Evolutionary conservation across 92 coral and sea anemone species (phyloP), one percentile per base, ranked within the genome.

Genomic region (Metridium senile): DNA sequence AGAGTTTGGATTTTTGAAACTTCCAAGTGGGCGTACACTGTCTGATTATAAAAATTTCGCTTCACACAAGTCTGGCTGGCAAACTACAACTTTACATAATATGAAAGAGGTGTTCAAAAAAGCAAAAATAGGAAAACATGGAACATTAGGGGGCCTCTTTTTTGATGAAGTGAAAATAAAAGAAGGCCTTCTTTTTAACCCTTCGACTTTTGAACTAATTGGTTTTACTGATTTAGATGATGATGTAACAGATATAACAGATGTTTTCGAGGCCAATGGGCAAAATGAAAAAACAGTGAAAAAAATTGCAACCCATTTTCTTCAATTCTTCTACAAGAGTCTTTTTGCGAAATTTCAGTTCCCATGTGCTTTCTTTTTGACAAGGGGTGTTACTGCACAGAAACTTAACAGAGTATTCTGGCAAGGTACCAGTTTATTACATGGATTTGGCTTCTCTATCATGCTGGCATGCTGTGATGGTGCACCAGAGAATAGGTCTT

Each of bases 121-220:
- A 47, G 45, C 74, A 66, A 81, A 72, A 67, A 69, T 73, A 9
- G 80, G 80, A 20, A 86, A 82, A 28, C 76, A 46, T 33, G 91
- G 81, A 31, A 59, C 20, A 22, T 75, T 77, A 34, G 87, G 91
- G 29, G 90, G 82, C 2, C 71, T 86, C 9, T 49, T 86, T 70
- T 86, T 86, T 71, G 83, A 85, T 70, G 90, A 81, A 62, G 90
- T 86, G 1, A 86, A 81, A 34, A 81, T 86, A 9, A 75, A 81
- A 52, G 83, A 81, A 49, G 91, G 84, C 11, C 87, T 86, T 26
- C 81, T 82, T 13, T 87, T 77, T 72, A 84, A 87, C 30, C 74
- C 68, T 34, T 62, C 68, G 20, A 82, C 83, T 32, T 87, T 78
- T 72, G 91, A 82, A 32, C 53, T 87, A 46, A 61, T 87, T 33